A percentile compares a stretch with the other conserved stretches of the same genome.
phyloP scores from a whole-genome alignment of 2,888 invertebrate genomes.

The Neelides folsomi region DNA sequence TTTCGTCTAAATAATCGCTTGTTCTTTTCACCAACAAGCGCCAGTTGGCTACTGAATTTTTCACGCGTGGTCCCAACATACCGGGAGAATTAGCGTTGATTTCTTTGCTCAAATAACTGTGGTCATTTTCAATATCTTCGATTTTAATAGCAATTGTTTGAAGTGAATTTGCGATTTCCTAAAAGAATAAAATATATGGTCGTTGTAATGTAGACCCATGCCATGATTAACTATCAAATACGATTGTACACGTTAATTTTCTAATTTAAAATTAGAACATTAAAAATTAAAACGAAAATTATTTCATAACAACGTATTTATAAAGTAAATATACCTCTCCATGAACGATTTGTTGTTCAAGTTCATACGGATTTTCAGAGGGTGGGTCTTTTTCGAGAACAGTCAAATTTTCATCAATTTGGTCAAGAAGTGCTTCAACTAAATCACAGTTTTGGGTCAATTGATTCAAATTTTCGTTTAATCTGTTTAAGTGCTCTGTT shows the following conservation, averaged over 20 bases:
- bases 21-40: conserved; percentile 6
- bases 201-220: background rate
- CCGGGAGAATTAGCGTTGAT: conserved; percentile 19
- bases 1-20: conserved; percentile 9
- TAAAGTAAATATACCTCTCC: background rate
- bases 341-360: background rate
- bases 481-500: conserved; percentile 17
- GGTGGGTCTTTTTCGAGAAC: conserved; percentile 7
- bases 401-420: conserved; percentile 18
- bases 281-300: too few relatives aligned
- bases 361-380: background rate
- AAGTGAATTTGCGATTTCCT: conserved; percentile 17
- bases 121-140: conserved; percentile 29
- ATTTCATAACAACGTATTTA: too few relatives aligned
- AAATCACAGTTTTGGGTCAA: conserved; percentile 26
- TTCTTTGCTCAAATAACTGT: conserved; percentile 23
- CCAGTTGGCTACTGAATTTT: conserved; percentile 18
- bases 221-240: conserved; percentile 1
- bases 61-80: conserved; percentile 21
- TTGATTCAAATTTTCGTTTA: conserved; percentile 15
- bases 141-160: conserved; percentile 23
- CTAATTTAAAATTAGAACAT: too few relatives aligned
- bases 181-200: background rate
- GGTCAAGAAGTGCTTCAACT: conserved; percentile 19
- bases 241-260: too few relatives aligned